phyloP scores from a whole-genome alignment of 1,140 invertebrate species.

The Drosophila ficusphila region DNA sequence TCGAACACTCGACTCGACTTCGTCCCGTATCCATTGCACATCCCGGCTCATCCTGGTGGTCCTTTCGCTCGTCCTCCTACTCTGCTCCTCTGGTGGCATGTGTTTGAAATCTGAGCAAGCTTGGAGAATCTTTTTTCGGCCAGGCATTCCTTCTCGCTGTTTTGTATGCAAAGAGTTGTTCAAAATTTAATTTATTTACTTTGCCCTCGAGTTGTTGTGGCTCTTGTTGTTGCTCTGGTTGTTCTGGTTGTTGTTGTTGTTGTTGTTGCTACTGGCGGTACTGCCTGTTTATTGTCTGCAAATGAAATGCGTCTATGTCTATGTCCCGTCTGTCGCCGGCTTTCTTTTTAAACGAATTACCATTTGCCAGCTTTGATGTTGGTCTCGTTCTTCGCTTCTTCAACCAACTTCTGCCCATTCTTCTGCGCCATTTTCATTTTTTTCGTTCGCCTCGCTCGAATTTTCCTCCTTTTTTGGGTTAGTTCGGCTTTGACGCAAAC shows the following conservation, averaged over 20 bases:
- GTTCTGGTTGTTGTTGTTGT: too few species aligned
- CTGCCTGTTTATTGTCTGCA: constrained; percentile 72
- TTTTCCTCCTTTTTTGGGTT: constrained; percentile 40
- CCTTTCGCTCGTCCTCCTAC: not conserved
- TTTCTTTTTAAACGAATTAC: constrained; percentile 76
- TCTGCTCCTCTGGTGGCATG: constrained; percentile 29
- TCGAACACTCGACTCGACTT: constrained; percentile 23
- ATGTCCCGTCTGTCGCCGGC: constrained; percentile 40
- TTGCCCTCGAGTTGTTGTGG: constrained; percentile 43
- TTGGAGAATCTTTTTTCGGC: constrained; percentile 31
- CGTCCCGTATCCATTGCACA: constrained; percentile 48
- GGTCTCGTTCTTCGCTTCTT: constrained; percentile 45
- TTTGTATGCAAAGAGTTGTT: constrained; percentile 79
- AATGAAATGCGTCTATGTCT: constrained; percentile 68
- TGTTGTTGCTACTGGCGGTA: constrained; percentile 37
- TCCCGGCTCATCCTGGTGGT: constrained; percentile 21
- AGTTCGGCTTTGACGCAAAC: constrained; percentile 74
- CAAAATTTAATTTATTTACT: constrained; percentile 81
- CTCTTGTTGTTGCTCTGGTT: too few species aligned
- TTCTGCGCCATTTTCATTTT: constrained; percentile 23
- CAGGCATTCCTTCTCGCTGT: constrained; percentile 39
- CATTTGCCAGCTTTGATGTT: constrained; percentile 76
- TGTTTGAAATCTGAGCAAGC: constrained; percentile 66
- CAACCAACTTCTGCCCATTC: constrained; percentile 16
- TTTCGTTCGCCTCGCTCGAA: constrained; percentile 21